Evolutionary conservation across 2,888 invertebrate species (phyloP).

Genomic region (Kryphioiulus occultus): DNA sequence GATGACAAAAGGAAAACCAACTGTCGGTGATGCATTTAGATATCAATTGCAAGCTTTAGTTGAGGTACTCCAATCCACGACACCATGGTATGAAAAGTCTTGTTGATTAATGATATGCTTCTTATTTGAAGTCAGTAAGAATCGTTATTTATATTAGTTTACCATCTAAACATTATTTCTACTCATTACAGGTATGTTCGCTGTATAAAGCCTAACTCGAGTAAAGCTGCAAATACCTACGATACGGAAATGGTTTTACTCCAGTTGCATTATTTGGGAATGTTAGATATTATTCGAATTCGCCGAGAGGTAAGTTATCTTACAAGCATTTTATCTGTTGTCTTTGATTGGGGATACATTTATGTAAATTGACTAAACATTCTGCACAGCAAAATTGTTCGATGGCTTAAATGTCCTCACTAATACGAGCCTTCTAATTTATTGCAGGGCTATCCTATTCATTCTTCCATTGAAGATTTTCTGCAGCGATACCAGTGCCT

Average conservation of each 20-base stretch:
- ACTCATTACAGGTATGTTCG: slow-evolving; percentile 75
- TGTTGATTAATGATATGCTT: not conserved
- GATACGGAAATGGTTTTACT: slow-evolving; percentile 82
- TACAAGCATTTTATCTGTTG: no score
- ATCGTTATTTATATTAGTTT: not conserved
- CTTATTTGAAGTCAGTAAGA: not conserved
- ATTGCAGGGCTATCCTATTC: slow-evolving; percentile 81
- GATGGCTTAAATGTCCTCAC: not conserved
- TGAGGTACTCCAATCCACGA: slow-evolving; percentile 87
- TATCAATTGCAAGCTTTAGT: slow-evolving; percentile 87
- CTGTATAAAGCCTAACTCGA: slow-evolving; percentile 90
- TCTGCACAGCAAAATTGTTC: not conserved
- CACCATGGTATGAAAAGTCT: slow-evolving; percentile 73
- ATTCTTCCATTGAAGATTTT: slow-evolving; percentile 80
- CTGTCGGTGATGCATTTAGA: slow-evolving; percentile 87
- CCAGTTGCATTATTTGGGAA: slow-evolving; percentile 87
- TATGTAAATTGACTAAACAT: not conserved
- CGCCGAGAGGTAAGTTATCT: slow-evolving; percentile 68
- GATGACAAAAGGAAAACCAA: slow-evolving; percentile 87
- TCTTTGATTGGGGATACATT: not conserved
- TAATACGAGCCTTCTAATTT: not conserved
- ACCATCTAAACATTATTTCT: not conserved
- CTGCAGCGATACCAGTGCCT: slow-evolving; percentile 77
- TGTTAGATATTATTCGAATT: slow-evolving; percentile 91
- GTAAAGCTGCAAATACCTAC: slow-evolving; percentile 81